Evolutionary conservation across 2,888 invertebrate genomes (phyloP), one percentile per base, ranked within the genome.

Genomic region (Troides aeacus): DNA sequence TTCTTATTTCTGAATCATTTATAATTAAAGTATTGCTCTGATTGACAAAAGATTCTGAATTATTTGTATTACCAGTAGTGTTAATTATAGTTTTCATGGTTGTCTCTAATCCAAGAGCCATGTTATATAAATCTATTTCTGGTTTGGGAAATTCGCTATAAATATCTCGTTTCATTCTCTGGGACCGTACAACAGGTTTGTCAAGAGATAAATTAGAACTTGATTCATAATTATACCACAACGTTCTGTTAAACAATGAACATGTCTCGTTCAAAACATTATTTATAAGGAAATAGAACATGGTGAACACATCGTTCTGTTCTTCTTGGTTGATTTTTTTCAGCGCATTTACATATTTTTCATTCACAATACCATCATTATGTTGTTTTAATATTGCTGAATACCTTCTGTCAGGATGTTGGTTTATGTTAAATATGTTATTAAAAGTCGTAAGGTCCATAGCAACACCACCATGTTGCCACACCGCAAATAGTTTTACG

Each of bases 381-480:
- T 91, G 89, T 69, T 87, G 88, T 71, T 80, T 85, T 30, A 92
- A 74, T 73, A 91, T 84, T 7, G 81, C 79, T 24, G 76, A 68
- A 53, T 88, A 77, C 74, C 81, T 83, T 15, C 77, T 76, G 76
- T 86, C 84, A 4, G 78, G 64, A 5, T 72, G 66, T 64, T 77
- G 77, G 68, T 72, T 78, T 68, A 73, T 83, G 30, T 77, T 78
- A 68, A 70, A 84, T 46, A 80, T 74, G 56, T 83, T 79, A 72
- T 85, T 87, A 56, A 81, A 85, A 0, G 74, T 74, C 23, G 69
- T 72, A 39, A 92, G 78, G 68, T 92, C 90, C 70, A 93, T 81
- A 0, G 85, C 86, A 10, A 94, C 84, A 2, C 94, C 94, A 12
- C 93, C 94, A 73, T 86, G 85, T 77, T 93, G 88, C 94, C 94